A percentile compares a stretch with the other conserved stretches of the same genome.
Evolutionary conservation across 2,113 vertebrate species (phyloP).

Genomic region (Pipra filicauda): DNA sequence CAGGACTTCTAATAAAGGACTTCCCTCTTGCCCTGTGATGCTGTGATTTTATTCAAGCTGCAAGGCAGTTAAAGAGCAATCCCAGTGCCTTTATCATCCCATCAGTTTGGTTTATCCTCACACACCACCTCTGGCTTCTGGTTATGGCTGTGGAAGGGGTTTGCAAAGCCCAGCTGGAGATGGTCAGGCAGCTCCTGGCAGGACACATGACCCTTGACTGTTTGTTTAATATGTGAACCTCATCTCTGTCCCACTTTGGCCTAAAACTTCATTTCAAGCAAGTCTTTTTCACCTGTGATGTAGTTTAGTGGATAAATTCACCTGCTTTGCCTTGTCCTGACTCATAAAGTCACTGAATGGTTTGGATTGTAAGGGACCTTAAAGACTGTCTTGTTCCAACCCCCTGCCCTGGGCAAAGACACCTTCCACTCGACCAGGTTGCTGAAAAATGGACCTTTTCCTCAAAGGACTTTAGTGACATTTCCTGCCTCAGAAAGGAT

Average conservation of each 20-base stretch:
- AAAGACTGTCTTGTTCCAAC: not conserved
- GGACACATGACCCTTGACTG: accelerated
- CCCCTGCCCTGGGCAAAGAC: not conserved
- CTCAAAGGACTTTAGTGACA: not conserved
- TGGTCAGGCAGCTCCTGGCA: not conserved
- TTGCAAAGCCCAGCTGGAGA: not conserved
- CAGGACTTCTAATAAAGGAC: not conserved
- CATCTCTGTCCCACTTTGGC: not conserved
- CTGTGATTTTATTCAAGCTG: not conserved
- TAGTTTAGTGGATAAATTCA: not conserved
- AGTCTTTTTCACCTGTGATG: not conserved
- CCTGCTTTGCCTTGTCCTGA: not conserved
- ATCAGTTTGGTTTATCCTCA: not conserved
- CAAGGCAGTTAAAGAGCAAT: not conserved
- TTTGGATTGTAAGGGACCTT: not conserved
- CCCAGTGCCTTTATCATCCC: not conserved
- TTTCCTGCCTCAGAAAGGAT: not conserved
- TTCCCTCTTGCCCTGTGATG: not conserved
- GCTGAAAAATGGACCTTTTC: not conserved
- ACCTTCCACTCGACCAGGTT: not conserved
- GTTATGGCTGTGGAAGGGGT: not conserved
- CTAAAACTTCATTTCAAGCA: not conserved
- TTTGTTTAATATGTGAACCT: not conserved
- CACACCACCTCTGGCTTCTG: not conserved
- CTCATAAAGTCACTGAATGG: not conserved